These are phyloP conservation scores for Cyclura pinguis DNA, from an alignment of 2,797 vertebrate genomes.

Conservation along the genomic window DNA sequence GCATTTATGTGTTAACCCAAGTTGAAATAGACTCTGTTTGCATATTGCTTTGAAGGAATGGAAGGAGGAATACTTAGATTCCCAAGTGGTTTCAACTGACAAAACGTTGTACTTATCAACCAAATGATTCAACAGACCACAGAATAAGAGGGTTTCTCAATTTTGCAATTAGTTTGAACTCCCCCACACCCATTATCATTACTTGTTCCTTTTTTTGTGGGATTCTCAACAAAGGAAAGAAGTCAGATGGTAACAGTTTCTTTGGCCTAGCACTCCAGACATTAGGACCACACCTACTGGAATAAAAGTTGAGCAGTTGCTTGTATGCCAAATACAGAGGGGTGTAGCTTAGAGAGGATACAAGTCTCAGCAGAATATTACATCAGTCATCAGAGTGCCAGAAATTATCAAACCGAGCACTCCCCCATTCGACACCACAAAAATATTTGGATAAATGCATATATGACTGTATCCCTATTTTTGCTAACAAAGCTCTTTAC, in stretches of 20 bases:
- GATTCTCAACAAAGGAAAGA: slow-evolving; percentile 10
- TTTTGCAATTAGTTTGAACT: background rate
- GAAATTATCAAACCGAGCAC: slow-evolving; percentile 15
- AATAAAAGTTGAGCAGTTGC: background rate
- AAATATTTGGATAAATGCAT: slow-evolving; percentile 14
- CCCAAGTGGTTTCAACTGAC: background rate
- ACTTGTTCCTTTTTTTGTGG: background rate
- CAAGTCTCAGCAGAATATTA: slow-evolving; percentile 29
- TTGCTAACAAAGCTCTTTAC: slow-evolving; percentile 7
- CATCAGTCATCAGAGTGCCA: slow-evolving; percentile 29
- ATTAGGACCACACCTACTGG: slow-evolving; percentile 25
- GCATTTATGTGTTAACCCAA: background rate
- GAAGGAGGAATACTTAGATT: background rate
- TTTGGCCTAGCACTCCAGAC: background rate
- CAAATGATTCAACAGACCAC: background rate
- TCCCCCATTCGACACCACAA: background rate
- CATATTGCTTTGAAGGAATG: background rate
- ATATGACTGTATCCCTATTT: background rate
- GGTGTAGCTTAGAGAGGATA: slow-evolving; percentile 20
- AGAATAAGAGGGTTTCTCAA: background rate
- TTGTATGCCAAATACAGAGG: slow-evolving; percentile 15
- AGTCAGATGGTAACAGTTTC: slow-evolving; percentile 4
- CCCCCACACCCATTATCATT: background rate
- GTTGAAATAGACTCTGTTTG: background rate
- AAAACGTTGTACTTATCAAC: background rate